phyloP scores from a whole-genome alignment of 2,888 invertebrate species.

The Aspidiotus rigidus region DNA sequence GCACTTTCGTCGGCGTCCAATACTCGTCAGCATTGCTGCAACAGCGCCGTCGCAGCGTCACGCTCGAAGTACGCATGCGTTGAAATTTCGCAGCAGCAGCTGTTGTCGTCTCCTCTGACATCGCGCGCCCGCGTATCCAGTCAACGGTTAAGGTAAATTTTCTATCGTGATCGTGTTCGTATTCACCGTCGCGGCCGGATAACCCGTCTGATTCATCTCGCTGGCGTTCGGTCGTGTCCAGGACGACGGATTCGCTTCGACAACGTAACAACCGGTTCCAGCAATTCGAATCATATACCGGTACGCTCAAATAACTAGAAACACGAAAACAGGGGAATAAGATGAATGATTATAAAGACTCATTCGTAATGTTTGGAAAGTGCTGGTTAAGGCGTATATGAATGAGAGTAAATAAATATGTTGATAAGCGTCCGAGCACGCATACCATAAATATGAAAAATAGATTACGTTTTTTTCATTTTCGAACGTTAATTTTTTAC shows the following conservation, averaged over 20 bases:
- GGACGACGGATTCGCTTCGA: not conserved
- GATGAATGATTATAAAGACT: no score
- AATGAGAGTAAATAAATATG: no score
- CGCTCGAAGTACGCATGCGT: constrained; percentile 29
- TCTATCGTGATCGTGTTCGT: not conserved
- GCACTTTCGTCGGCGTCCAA: not conserved
- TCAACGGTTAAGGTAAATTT: constrained; percentile 4
- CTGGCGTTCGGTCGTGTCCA: not conserved
- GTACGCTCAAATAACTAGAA: no score
- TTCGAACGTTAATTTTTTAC: no score
- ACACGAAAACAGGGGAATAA: no score
- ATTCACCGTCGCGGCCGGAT: not conserved
- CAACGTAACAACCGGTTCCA: constrained; percentile 16
- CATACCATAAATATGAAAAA: no score
- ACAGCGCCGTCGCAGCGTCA: constrained; percentile 21
- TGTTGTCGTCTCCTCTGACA: not conserved
- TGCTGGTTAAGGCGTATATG: no score
- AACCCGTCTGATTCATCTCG: not conserved
- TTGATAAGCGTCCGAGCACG: no score
- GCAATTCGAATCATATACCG: no score
- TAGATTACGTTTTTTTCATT: no score
- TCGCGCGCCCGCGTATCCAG: not conserved
- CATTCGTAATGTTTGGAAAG: no score
- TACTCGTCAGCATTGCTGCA: not conserved
- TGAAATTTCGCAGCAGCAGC: constrained; percentile 4